Percentiles rank a stretch among this genome's conserved stretches.
Evolutionary conservation across 2,113 vertebrate genomes (phyloP).

Genomic region (Penelope pileata): DNA sequence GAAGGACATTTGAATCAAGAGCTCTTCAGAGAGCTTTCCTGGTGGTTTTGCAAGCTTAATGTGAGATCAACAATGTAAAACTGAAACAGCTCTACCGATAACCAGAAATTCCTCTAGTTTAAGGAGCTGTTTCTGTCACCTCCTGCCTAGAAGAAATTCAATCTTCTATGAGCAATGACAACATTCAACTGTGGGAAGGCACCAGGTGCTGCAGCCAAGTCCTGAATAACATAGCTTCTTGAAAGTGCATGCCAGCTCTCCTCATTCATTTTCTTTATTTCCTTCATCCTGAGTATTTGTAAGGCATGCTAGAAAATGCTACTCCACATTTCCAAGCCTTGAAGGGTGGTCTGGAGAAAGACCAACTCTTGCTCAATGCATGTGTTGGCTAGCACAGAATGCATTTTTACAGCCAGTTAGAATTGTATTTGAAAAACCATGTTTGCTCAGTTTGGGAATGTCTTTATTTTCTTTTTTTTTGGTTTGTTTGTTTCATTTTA

Average conservation of each 20-base stretch:
- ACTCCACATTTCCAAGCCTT: not conserved
- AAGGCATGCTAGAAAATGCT: not conserved
- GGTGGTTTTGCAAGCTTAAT: conserved; percentile 63
- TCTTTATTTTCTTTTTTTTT: not conserved
- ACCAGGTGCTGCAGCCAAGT: conserved; percentile 19
- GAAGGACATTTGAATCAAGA: conserved; percentile 24
- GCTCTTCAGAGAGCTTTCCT: conserved; percentile 26
- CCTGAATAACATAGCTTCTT: conserved; percentile 42
- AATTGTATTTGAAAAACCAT: conserved; percentile 57
- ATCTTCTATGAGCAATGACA: conserved; percentile 33
- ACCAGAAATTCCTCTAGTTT: conserved; percentile 62
- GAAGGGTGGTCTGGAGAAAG: conserved; percentile 28
- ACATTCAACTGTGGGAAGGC: not conserved
- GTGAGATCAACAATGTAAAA: conserved; percentile 66
- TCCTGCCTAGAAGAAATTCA: conserved; percentile 68
- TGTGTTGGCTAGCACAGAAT: not conserved
- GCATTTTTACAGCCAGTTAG: conserved; percentile 41
- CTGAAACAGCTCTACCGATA: conserved; percentile 64
- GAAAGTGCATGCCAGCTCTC: conserved; percentile 55
- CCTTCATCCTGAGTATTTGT: conserved; percentile 29
- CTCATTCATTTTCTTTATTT: conserved; percentile 62
- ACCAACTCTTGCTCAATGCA: not conserved
- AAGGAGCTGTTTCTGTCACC: conserved; percentile 63
- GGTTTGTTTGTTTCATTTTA: not conserved
- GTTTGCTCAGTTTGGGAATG: conserved; percentile 11